A percentile compares a stretch with the other conserved stretches of the same genome.
Conservation (phyloP, 2,113 vertebrate genomes). For the Dasyprocta punctata region DNA sequence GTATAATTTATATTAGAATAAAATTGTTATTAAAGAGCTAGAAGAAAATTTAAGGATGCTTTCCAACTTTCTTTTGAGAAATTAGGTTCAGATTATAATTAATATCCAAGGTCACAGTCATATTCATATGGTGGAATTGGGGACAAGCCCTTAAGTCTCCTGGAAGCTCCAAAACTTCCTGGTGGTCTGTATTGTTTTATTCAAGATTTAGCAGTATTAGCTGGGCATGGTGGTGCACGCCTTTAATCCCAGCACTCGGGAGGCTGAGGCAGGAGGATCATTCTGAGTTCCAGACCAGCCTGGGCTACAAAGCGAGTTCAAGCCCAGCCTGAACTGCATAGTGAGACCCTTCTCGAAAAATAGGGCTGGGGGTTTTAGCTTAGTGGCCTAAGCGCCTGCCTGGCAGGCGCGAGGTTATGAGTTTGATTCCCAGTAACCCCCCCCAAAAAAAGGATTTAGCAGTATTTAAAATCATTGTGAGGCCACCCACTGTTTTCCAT, state of each 20-base stretch:
- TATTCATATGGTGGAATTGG: background rate
- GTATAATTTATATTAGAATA: background rate
- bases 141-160: background rate
- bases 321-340: no score
- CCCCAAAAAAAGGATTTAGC: no score
- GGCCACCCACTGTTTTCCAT: background rate
- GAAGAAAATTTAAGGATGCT: background rate
- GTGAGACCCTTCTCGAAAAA: no score
- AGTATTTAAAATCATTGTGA: background rate
- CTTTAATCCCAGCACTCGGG: no score
- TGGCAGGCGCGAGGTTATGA: no score
- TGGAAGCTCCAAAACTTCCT: background rate
- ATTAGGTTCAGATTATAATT: constrained; percentile 25
- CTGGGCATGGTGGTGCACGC: no score
- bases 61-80: background rate
- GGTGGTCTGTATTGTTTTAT: background rate
- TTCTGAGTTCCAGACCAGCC: no score
- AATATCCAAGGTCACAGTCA: background rate
- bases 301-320: no score
- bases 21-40: background rate
- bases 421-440: no score
- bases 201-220: background rate
- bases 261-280: no score
- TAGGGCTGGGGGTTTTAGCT: no score
- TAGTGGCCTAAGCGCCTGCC: no score